Evolutionary conservation across 2,113 vertebrate species (phyloP).

Genomic region (Corynorhinus townsendii): DNA sequence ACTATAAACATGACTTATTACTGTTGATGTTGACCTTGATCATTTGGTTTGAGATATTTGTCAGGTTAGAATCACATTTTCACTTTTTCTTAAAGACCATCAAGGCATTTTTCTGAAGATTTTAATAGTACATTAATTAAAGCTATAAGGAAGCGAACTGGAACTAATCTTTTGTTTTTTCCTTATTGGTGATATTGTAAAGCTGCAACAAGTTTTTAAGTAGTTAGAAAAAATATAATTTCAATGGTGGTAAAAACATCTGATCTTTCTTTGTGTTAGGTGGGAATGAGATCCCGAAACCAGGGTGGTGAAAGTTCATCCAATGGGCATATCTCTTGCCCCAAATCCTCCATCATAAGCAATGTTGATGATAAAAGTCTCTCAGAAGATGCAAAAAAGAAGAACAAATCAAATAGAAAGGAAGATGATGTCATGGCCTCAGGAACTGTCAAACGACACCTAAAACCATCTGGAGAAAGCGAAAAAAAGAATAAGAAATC

Average conservation of each 20-base stretch:
- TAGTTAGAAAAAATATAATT: neutral
- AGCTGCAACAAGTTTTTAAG: neutral
- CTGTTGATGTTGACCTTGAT: neutral
- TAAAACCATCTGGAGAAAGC: conserved; percentile 78
- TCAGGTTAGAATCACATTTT: neutral
- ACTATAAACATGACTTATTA: neutral
- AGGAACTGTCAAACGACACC: conserved; percentile 83
- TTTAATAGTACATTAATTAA: neutral
- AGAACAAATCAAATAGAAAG: conserved; percentile 84
- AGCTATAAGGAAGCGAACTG: neutral
- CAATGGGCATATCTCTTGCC: conserved; percentile 81
- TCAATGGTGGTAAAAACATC: neutral
- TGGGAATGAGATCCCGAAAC: conserved; percentile 92
- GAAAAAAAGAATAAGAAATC: conserved; percentile 80
- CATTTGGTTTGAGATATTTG: neutral
- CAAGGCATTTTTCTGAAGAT: neutral
- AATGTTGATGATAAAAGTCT: conserved; percentile 81
- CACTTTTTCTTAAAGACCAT: neutral
- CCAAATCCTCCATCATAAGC: conserved; percentile 79
- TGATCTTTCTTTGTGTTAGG: conserved; percentile 75
- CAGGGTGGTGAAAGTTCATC: conserved; percentile 86
- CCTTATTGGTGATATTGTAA: neutral
- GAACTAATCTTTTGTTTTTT: neutral
- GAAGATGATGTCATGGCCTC: conserved; percentile 83
- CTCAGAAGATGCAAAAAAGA: conserved; percentile 86